phyloP scores from a whole-genome alignment of 2,113 vertebrate species.

The Empidonax traillii region DNA sequence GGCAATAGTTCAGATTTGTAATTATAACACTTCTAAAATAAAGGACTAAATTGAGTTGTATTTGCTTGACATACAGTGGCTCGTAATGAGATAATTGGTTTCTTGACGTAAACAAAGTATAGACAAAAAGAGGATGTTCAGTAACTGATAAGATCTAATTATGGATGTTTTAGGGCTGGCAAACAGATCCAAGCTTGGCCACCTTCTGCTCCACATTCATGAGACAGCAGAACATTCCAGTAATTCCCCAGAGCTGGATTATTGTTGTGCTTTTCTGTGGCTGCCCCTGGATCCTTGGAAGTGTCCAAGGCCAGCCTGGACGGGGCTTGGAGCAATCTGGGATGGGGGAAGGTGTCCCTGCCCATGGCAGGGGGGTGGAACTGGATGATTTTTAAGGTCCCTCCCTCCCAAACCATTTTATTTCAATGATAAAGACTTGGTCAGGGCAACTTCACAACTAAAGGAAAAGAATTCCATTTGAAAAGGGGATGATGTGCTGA shows the following conservation, averaged over 20 bases:
- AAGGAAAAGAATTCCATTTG: background rate
- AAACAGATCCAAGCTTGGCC: background rate
- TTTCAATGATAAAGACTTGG: background rate
- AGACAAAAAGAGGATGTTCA: constrained; percentile 9
- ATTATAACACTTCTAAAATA: background rate
- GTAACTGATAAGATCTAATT: constrained; percentile 26
- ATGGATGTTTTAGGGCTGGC: background rate
- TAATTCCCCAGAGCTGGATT: background rate
- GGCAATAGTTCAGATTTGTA: background rate
- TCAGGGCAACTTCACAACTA: background rate
- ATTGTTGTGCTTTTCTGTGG: background rate
- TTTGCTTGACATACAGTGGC: background rate
- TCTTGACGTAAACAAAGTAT: constrained; percentile 27
- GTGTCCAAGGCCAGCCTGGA: background rate
- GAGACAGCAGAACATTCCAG: background rate
- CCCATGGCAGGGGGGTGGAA: background rate
- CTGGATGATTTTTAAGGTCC: background rate
- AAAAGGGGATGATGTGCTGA: background rate
- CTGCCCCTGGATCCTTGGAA: background rate
- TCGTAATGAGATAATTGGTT: constrained; percentile 23
- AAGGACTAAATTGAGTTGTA: background rate
- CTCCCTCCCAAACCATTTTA: background rate
- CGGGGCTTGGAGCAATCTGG: background rate
- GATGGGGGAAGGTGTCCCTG: background rate
- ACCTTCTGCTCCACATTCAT: constrained; percentile 30